A percentile compares a stretch with the other conserved stretches of the same genome.
These are phyloP conservation scores for Nerophis ophidion DNA, from an alignment of 2,113 vertebrate genomes.

Conservation along the genomic window DNA sequence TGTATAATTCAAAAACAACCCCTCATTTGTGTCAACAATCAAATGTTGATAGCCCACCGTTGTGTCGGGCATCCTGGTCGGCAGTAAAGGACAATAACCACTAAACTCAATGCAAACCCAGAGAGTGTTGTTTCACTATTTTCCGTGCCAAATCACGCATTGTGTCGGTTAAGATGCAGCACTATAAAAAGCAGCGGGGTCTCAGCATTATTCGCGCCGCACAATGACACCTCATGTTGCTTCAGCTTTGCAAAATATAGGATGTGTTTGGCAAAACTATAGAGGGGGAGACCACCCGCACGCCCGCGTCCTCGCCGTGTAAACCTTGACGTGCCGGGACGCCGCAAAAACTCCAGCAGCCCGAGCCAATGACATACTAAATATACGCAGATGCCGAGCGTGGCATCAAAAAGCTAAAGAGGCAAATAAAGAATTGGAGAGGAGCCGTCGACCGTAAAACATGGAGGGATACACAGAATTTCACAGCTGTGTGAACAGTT, in stretches of 20 bases:
- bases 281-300: conserved; percentile 18
- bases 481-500: conserved; percentile 70
- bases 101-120: conserved; percentile 35
- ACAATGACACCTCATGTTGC: conserved; percentile 20
- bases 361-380: conserved; percentile 52
- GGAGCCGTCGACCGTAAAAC: conserved; percentile 61
- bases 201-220: background rate
- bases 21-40: too few species aligned
- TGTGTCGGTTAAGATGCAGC: conserved; percentile 4
- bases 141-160: conserved; percentile 4
- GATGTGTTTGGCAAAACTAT: conserved; percentile 23
- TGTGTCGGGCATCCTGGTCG: conserved; percentile 55
- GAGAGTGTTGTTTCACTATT: conserved; percentile 2
- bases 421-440: conserved; percentile 61
- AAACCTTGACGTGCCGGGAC: conserved; percentile 33
- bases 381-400: conserved; percentile 53
- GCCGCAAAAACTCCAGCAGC: conserved; percentile 37
- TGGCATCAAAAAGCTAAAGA: conserved; percentile 46
- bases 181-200: conserved; percentile 3
- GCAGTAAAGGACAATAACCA: conserved; percentile 35
- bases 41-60: conserved; percentile 56
- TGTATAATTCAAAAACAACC: too few species aligned
- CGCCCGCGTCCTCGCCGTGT: conserved; percentile 15
- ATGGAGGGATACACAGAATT: conserved; percentile 60
- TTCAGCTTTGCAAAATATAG: conserved; percentile 13